A percentile compares a stretch with the other conserved stretches of the same genome.
These are phyloP conservation scores for Campoletis raptor DNA, from an alignment of 2,888 invertebrate species.

Conservation along the genomic window DNA sequence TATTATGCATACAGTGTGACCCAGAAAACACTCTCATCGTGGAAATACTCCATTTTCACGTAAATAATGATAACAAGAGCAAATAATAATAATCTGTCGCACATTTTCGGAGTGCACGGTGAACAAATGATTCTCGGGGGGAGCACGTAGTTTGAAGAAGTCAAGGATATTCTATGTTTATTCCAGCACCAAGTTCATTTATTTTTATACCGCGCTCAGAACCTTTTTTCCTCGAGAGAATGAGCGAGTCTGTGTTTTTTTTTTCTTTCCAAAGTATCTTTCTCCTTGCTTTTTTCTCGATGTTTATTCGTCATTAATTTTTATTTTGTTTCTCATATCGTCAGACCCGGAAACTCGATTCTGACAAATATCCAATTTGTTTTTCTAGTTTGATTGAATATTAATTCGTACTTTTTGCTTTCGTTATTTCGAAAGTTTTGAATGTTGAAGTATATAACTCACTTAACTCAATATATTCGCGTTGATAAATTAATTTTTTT, in stretches of 20 bases:
- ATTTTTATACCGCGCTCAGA: neutral
- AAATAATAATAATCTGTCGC: neutral
- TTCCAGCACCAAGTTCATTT: constrained; percentile 20
- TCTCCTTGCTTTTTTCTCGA: neutral
- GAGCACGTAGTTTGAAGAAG: neutral
- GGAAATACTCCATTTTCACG: constrained; percentile 3
- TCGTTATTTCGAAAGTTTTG: neutral
- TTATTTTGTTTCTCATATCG: neutral
- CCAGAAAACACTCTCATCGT: constrained; percentile 31
- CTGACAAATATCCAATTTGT: neutral
- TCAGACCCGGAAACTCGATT: neutral
- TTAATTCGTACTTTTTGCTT: neutral
- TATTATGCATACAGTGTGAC: constrained; percentile 55
- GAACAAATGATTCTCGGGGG: neutral
- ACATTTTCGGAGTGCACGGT: neutral
- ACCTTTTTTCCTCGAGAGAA: neutral
- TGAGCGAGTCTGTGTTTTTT: neutral
- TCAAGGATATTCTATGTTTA: constrained; percentile 21
- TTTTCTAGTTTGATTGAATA: neutral
- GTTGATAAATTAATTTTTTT: neutral
- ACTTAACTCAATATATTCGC: neutral
- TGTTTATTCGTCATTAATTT: neutral
- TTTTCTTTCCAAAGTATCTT: neutral
- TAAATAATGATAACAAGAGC: neutral
- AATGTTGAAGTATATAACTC: neutral